Base-by-base conservation (phyloP, 2,113 vertebrate genomes). In the Datnioides undecimradiatus region DNA sequence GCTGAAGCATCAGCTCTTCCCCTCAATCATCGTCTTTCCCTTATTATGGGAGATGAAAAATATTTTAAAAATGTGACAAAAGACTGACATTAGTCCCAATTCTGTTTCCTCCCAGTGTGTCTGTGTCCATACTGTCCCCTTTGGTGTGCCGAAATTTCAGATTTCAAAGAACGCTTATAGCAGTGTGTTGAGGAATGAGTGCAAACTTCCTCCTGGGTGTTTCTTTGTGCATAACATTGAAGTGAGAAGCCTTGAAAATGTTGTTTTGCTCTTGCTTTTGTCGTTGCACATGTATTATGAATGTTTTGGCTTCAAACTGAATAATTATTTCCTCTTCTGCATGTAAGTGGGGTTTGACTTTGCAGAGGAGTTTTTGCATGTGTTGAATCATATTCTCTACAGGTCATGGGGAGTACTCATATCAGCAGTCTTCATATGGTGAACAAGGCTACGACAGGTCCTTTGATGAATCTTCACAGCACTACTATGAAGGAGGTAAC, bases 401-500 rank as follows among this genome's bases (percentile, higher is more conserved):
- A 99, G 97, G 97, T 82, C 97, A 98, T 0, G 87, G 96, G 0
- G 97, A 98, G 23, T 99, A 98, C 19, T 93, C 97, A 3, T 99
- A 98, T 89, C 98, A 97, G 70, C 98, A 97, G 88, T 95, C 97
- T 0, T 95, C 97, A 19, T 98, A 99, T 14, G 94, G 96, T 0
- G 98, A 99, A 77, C 97, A 97, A 95, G 94, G 95, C 91, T 99
- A 98, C 0, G 97, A 99, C 87, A 93, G 97, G 80, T 94, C 97
- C 0, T 98, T 98, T 52, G 97, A 98, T 0, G 97, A 99, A 62
- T 95, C 97, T 10, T 96, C 97, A 14, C 98, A 98, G 79, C 97
- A 98, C 90, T 98, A 98, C 90, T 99, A 98, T 1, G 97, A 99
- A 95, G 96, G 96, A 85, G 98, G 97, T 99, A 91, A 63, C n/a